Evolutionary conservation across 30 jellyfish, hydroid and myxozoan species (phyloP).

Genomic region (Morbakka virulenta): DNA sequence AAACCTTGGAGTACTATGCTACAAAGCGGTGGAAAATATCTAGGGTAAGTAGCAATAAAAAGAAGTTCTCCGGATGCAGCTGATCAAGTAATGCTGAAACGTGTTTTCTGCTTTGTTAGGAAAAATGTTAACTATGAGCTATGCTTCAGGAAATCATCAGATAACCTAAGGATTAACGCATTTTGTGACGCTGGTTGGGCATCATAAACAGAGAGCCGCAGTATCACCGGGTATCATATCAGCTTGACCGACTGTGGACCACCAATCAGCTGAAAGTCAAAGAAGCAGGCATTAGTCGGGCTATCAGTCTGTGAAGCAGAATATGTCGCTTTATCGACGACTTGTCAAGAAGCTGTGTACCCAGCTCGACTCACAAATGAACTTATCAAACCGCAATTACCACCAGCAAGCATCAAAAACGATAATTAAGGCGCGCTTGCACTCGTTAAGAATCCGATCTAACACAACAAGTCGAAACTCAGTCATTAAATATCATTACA

Average conservation of each 20-base stretch:
- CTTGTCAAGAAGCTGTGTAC: slow-evolving; percentile 33
- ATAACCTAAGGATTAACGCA: slow-evolving; percentile 21
- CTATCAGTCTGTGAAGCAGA: slow-evolving; percentile 44
- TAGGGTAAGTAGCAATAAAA: background rate
- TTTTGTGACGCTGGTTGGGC: slow-evolving; percentile 69
- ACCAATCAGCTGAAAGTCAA: slow-evolving; percentile 50
- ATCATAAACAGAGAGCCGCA: slow-evolving; percentile 17
- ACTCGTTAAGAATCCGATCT: too few species aligned
- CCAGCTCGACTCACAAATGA: too few species aligned
- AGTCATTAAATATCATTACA: too few species aligned
- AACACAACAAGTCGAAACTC: too few species aligned
- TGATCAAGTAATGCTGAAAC: slow-evolving; percentile 6
- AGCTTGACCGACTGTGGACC: too few species aligned
- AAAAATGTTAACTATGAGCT: background rate
- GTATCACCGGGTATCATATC: slow-evolving; percentile 41
- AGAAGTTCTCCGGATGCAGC: background rate
- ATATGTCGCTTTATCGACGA: slow-evolving; percentile 31
- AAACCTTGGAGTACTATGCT: background rate
- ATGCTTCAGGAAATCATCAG: background rate
- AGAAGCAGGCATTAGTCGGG: slow-evolving; percentile 35
- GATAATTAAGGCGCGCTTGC: too few species aligned
- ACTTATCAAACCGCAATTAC: slow-evolving; percentile 16
- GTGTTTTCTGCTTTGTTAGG: slow-evolving; percentile 29
- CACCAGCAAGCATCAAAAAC: slow-evolving; percentile 33
- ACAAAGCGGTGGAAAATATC: background rate